Evolutionary conservation across 1,140 invertebrate genomes (phyloP).

Genomic region (Lordiphosa collinella): DNA sequence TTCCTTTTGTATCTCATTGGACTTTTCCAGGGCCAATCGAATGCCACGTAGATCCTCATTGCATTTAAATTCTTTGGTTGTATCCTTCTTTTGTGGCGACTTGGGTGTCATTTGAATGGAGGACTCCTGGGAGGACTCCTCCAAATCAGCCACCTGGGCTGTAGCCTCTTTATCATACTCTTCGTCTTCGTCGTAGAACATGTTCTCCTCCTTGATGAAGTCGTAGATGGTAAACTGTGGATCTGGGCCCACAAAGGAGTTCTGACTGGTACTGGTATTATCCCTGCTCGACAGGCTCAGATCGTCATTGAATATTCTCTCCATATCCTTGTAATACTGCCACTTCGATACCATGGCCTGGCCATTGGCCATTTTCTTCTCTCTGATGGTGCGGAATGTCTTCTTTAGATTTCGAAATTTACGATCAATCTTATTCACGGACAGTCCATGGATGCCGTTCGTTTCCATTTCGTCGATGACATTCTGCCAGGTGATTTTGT

Average conservation of each 20-base stretch:
- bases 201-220: slow-evolving; percentile 2
- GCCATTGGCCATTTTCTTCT: neutral
- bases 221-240: neutral
- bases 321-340: slow-evolving; percentile 3
- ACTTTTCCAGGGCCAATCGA: neutral
- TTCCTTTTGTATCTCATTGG: neutral
- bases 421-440: neutral
- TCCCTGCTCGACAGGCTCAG: neutral
- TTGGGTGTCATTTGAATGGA: no score
- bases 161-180: neutral
- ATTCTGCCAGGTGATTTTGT: neutral
- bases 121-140: neutral
- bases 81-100: no score
- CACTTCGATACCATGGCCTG: neutral
- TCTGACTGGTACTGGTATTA: neutral
- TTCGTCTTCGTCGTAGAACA: neutral
- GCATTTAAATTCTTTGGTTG: neutral
- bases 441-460: neutral
- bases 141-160: neutral
- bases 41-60: neutral
- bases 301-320: slow-evolving; percentile 1
- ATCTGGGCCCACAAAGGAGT: neutral
- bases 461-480: neutral
- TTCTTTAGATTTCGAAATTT: slow-evolving; percentile 3
- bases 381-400: neutral